These are phyloP conservation scores for Spisula solida DNA, from an alignment of 2,888 invertebrate genomes.

Conservation along the genomic window DNA sequence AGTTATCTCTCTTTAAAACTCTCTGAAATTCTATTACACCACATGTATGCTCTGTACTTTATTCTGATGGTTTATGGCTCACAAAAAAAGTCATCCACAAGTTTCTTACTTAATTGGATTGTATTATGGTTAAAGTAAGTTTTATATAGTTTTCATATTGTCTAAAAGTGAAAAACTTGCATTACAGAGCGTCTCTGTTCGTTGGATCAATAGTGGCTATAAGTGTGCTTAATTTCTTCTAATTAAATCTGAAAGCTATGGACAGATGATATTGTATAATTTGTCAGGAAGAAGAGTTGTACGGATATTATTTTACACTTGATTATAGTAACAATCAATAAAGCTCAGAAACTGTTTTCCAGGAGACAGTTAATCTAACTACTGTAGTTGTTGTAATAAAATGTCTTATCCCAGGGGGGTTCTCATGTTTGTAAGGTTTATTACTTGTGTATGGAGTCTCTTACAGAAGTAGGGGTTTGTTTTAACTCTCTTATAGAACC, in stretches of 20 bases:
- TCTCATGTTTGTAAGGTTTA: background rate
- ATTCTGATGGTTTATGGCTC: background rate
- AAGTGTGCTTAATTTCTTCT: constrained; percentile 48
- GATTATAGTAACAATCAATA: constrained; percentile 56
- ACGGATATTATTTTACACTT: constrained; percentile 57
- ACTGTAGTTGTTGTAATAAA: constrained; percentile 43
- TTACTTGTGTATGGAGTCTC: background rate
- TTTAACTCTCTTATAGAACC: too few species aligned
- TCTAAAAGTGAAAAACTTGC: background rate
- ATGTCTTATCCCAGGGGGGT: constrained; percentile 8
- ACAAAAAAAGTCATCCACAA: background rate
- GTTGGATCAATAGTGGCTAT: constrained; percentile 37
- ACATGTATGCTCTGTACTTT: background rate
- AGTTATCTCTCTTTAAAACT: background rate
- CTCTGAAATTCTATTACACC: background rate
- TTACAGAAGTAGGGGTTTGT: background rate
- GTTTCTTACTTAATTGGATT: background rate
- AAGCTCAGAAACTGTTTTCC: constrained; percentile 46
- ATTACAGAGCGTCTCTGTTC: constrained; percentile 3
- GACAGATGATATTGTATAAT: constrained; percentile 56
- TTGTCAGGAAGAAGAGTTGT: constrained; percentile 46
- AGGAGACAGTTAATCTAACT: constrained; percentile 48
- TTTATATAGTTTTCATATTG: background rate
- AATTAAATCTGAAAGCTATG: constrained; percentile 52
- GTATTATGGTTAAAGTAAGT: background rate